Conservation (phyloP, 1,140 invertebrate species). For the Papilio xuthus region DNA sequence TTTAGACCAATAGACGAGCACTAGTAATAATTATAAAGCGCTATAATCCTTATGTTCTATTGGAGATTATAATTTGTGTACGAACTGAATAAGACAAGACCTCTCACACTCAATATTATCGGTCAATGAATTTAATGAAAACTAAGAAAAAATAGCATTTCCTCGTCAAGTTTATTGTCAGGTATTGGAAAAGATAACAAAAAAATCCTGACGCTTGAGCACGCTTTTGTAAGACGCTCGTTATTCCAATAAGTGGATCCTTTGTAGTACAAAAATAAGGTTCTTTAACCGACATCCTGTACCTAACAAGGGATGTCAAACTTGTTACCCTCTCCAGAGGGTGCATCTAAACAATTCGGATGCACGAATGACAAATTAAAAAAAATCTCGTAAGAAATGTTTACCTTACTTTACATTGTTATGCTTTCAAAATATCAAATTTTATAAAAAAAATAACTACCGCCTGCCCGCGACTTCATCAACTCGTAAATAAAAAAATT, state of each 20-base stretch:
- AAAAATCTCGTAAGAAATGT: background rate
- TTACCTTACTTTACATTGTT: background rate
- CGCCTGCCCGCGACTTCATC: too few relatives aligned
- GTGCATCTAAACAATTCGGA: background rate
- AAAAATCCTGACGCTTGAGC: background rate
- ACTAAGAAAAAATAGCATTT: background rate
- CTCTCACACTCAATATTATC: too few relatives aligned
- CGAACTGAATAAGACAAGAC: too few relatives aligned
- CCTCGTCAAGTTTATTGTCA: background rate
- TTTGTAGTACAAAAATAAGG: slow-evolving; percentile 32
- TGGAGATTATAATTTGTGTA: too few relatives aligned
- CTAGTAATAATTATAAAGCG: too few relatives aligned
- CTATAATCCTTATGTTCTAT: too few relatives aligned
- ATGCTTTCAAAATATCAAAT: background rate
- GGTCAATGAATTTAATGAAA: too few relatives aligned
- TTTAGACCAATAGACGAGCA: too few relatives aligned
- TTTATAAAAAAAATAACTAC: background rate
- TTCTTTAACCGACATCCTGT: slow-evolving; percentile 24
- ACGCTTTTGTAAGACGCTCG: slow-evolving; percentile 26
- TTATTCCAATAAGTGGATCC: slow-evolving; percentile 35
- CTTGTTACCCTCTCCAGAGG: background rate
- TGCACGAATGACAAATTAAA: background rate
- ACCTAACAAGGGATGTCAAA: background rate
- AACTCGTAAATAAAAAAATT: too few relatives aligned
- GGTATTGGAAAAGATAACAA: too few relatives aligned